Conservation (phyloP, 2,888 invertebrate species). For the Galeopsomyia nigrocyanea region DNA sequence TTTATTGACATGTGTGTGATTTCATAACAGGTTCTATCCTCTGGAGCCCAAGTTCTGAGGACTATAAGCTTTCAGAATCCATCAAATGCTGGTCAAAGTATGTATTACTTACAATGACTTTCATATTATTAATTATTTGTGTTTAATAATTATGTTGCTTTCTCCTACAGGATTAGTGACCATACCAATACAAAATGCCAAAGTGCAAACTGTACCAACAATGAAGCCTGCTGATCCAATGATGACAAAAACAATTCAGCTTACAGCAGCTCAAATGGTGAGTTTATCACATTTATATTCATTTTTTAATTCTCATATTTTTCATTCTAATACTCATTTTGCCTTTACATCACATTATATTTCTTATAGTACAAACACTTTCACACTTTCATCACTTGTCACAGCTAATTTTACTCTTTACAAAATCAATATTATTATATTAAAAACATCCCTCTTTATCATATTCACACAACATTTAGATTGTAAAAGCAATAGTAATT, state of each 20-base stretch:
- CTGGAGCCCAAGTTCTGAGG: constrained; percentile 66
- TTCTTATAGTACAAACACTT: background rate
- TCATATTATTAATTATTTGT: constrained; percentile 22
- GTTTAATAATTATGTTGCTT: constrained; percentile 21
- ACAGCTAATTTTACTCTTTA: too few relatives aligned
- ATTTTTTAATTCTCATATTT: background rate
- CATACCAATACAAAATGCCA: constrained; percentile 72
- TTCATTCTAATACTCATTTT: background rate
- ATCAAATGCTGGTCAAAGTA: constrained; percentile 64
- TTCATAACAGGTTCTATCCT: constrained; percentile 61
- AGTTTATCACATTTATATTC: constrained; percentile 36
- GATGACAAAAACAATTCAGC: constrained; percentile 71
- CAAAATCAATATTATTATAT: too few relatives aligned
- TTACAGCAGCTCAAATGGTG: constrained; percentile 72
- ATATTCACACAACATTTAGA: too few relatives aligned
- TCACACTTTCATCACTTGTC: background rate
- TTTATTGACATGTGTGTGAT: constrained; percentile 29
- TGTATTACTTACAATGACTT: constrained; percentile 46
- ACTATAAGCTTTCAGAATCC: constrained; percentile 67
- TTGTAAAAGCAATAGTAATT: too few relatives aligned
- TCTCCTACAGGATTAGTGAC: constrained; percentile 63
- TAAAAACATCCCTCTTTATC: too few relatives aligned
- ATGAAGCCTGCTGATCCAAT: constrained; percentile 68
- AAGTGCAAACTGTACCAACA: constrained; percentile 72
- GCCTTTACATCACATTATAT: background rate